A percentile compares a stretch with the other conserved stretches of the same genome.
These are phyloP conservation scores for Siderastrea radians DNA, from an alignment of 92 coral and sea anemone species.

Conservation along the genomic window DNA sequence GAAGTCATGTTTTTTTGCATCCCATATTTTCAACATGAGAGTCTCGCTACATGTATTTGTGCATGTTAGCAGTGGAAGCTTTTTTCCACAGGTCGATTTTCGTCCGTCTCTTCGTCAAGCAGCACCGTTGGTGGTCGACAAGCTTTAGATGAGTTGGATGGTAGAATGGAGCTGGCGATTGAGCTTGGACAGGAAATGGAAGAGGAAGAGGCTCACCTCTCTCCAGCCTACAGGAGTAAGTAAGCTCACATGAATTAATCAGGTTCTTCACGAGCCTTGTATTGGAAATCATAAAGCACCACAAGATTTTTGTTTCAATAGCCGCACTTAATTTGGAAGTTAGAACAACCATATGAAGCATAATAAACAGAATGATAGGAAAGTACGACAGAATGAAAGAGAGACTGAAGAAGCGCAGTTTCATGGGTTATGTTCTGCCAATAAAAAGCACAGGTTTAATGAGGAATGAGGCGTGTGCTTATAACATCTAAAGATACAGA, in stretches of 20 bases:
- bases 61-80: not conserved
- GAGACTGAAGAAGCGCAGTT: too few species aligned
- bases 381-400: too few species aligned
- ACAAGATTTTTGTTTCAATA: not conserved
- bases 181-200: slow-evolving; percentile 76
- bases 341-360: too few species aligned
- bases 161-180: slow-evolving; percentile 61
- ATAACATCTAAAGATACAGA: too few species aligned
- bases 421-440: too few species aligned
- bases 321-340: too few species aligned
- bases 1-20: too few species aligned
- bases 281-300: not conserved
- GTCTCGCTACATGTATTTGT: not conserved
- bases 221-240: slow-evolving; percentile 73
- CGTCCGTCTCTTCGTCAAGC: slow-evolving; percentile 73
- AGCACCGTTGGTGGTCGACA: slow-evolving; percentile 76
- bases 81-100: slow-evolving; percentile 63
- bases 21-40: too few species aligned
- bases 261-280: not conserved
- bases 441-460: too few species aligned
- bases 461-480: too few species aligned
- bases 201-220: slow-evolving; percentile 73
- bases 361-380: too few species aligned
- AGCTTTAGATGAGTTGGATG: slow-evolving; percentile 57
- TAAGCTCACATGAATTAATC: not conserved